These are phyloP conservation scores for Nematopogon swammerdamellus DNA, from an alignment of 2,888 invertebrate species.

Conservation along the genomic window DNA sequence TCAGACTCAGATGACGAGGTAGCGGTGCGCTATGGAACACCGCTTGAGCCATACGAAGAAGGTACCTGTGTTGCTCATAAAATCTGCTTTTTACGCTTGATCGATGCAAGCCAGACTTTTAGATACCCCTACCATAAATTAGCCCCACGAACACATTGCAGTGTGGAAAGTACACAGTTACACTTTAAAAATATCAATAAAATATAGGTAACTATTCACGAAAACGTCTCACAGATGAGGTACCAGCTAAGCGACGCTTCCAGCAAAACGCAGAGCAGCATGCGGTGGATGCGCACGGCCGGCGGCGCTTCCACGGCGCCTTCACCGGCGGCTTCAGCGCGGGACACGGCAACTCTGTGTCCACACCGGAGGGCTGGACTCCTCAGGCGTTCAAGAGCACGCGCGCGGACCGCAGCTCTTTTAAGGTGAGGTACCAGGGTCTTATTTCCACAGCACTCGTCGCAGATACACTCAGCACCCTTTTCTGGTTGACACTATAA, in stretches of 20 bases:
- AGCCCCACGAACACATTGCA: no score
- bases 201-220: no score
- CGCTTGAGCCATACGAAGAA: constrained; percentile 79
- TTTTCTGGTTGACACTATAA: no score
- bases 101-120: no score
- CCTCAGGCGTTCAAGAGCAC: constrained; percentile 91
- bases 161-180: no score
- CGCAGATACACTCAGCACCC: no score
- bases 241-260: constrained; percentile 77
- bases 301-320: constrained; percentile 94
- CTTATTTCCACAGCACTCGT: no score
- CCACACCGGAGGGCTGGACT: constrained; percentile 92
- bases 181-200: no score
- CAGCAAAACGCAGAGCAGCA: constrained; percentile 71
- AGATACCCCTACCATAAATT: no score
- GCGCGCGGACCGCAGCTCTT: constrained; percentile 61
- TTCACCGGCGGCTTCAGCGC: constrained; percentile 98
- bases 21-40: constrained; percentile 73
- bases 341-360: constrained; percentile 96
- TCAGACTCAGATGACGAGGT: constrained; percentile 61
- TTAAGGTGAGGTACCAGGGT: constrained; percentile 6
- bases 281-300: constrained; percentile 85
- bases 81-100: no score
- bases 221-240: constrained; percentile 56
- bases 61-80: constrained; percentile 60